Evolutionary conservation across 2,888 invertebrate species (phyloP), one percentile per base, ranked within the genome.

Genomic region (Hofmannophila pseudospretella): DNA sequence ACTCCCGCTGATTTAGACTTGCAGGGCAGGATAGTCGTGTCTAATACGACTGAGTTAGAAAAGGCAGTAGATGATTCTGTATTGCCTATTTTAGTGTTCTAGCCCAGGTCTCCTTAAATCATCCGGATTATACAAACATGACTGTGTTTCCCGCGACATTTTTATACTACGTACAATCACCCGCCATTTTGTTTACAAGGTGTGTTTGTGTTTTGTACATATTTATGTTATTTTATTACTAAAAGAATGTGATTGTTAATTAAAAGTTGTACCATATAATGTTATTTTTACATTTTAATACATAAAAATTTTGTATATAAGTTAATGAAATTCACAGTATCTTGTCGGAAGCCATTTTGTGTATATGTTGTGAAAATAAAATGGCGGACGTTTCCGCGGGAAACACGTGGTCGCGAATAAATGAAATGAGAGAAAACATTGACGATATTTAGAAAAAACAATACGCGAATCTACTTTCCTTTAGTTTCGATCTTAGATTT

Each of bases 1-100:
- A 22, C 32, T 27, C 35, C 41, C 37, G 37, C 44, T 31, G 41
- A 43, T 31, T 9, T 37, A 25, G 19, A 36, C 11, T n/a, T 36
- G n/a, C 34, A 36, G 27, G 20, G 35, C 10, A 30, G 38, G 22
- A 13, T 38, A 14, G 31, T 41, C 8, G 34, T 38, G 11, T 11
- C 36, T n/a, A 27, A 42, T 2, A 7, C 28, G 1, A 14, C 35
- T 2, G 35, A 35, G 7, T 13, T 29, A 7, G 29, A 34, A 12
- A 12, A 7, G 9, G 19, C 22, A 20, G 34, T 26, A 11, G 45
- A 44, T 13, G 39, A 47, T 7, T 36, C 44, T 8, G 33, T 36
- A 3, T 32, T 49, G 37, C 56, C 63, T 3, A 50, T 65, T 7
- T 31, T 62, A 29, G 62, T 53, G 33, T 65, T 58, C 50, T 65